Base-by-base conservation (phyloP, 1,140 invertebrate species). In the Pissodes strobi region DNA sequence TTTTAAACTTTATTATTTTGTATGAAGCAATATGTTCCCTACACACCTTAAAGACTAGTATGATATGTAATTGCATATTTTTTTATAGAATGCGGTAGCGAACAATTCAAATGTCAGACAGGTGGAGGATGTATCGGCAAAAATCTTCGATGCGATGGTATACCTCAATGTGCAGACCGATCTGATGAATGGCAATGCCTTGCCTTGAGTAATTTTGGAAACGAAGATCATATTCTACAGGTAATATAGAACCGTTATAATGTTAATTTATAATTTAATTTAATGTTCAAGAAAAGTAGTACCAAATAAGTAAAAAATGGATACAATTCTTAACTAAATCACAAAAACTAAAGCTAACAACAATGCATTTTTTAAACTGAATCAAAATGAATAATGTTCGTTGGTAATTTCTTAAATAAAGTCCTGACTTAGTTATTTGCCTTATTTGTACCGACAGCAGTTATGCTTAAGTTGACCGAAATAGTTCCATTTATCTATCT, bases 131-230 rank as follows among this genome's bases (percentile, higher is more conserved):
- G 87, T 71, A 79, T 88, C n/a, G 67, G 78, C 0, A 67, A 74
- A 18, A 67, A 75, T 1, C 77, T 83, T 68, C 67, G 82, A 2
- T 89, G 87, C 71, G 85, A 89, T 71, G 85, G 85, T 2, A 75
- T 82, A 19, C 76, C 80, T 30, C 80, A 89, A 37, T 88, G 87
- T 69, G 80, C 83, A 1, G 86, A 88, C 71, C 77, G 76, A 34
- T 87, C 85, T 1, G 87, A 88, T 68, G 87, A 88, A 78, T 86
- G 85, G 81, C 74, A 81, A 49, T 87, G 86, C 65, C 69, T 84
- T 6, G 57, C 64, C 45, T 22, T 69, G 18, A 51, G 58, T 38
- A 25, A 63, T 48, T 53, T 69, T 38, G 30, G 18, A 15, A 69
- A 58, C 69, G 39, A 27, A 13, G 66, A 70, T 21, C 67, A 69